Conservation (phyloP, 2,888 invertebrate species). For the Platycheirus rosarum region DNA sequence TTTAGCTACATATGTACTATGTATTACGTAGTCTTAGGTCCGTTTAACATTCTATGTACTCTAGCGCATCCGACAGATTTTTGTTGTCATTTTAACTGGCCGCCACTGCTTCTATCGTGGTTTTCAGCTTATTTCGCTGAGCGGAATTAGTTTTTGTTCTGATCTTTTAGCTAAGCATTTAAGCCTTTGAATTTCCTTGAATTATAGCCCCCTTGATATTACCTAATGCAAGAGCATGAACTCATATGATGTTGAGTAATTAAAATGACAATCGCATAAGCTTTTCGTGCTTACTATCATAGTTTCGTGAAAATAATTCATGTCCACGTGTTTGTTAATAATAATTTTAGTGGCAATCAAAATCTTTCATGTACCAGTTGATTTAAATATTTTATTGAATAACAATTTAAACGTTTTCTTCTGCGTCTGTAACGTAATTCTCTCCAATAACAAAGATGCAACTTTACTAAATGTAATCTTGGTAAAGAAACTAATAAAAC, state of each 20-base stretch:
- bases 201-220: background rate
- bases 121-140: too few species aligned
- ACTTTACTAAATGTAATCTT: too few species aligned
- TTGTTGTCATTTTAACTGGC: conserved; percentile 8
- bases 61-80: conserved; percentile 23
- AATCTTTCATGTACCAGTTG: too few species aligned
- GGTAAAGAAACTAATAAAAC: too few species aligned
- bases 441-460: too few species aligned
- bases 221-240: background rate
- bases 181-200: background rate
- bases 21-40: background rate
- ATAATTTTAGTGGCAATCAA: too few species aligned
- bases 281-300: too few species aligned
- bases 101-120: background rate
- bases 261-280: conserved; percentile 2
- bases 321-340: too few species aligned
- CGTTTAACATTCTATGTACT: conserved; percentile 5
- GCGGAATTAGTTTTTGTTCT: background rate
- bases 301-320: too few species aligned
- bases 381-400: too few species aligned
- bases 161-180: background rate
- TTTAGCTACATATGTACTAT: conserved; percentile 1
- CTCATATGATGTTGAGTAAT: background rate
- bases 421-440: too few species aligned
- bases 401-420: too few species aligned